Evolutionary conservation across 2,888 invertebrate genomes (phyloP), one percentile per base, ranked within the genome.

Genomic region (Mechanitis mazaeus): DNA sequence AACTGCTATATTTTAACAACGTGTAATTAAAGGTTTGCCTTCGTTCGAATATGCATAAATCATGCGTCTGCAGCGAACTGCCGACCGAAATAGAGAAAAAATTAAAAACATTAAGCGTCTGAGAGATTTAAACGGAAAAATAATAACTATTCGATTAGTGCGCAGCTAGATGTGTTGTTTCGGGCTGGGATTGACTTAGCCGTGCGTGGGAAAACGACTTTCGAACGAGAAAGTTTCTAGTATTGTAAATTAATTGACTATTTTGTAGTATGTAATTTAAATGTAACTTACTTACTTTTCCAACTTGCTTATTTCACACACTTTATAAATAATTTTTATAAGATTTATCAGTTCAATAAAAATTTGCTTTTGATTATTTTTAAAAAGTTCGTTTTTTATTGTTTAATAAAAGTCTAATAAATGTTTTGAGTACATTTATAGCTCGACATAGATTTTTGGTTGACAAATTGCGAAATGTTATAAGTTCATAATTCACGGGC

Each of bases 1-100:
- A 89, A 89, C 90, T 89, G 90, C 87, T 89, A 90, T 90, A 90
- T 90, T 88, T 90, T 90, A 90, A 90, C 90, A 90, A 90, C 90
- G 80, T 88, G 85, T 90, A 90, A 90, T 90, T 90, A 90, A 90
- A 90, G 90, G 89, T 88, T 87, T 85, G 87, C 86, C 83, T 80
- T 82, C 83, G 81, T 81, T 87, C 84, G 87, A 80, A 88, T 88
- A 87, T 90, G 90, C 90, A 90, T 90, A 90, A 90, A 90, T 90
- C 90, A 90, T 87, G 79, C 80, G 81, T 83, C 84, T 82, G 87
- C 88, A 77, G 87, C 87, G 81, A 89, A 87, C 89, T 86, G 84
- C 85, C 84, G 87, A 81, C 87, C 88, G 87, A 90, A 89, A 89
- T 89, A 89, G 89, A 89, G 86, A 89, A 90, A 90, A 90, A 89